Conservation (phyloP, 1,140 invertebrate species). For the Pseudomyrmex flavicornis region DNA sequence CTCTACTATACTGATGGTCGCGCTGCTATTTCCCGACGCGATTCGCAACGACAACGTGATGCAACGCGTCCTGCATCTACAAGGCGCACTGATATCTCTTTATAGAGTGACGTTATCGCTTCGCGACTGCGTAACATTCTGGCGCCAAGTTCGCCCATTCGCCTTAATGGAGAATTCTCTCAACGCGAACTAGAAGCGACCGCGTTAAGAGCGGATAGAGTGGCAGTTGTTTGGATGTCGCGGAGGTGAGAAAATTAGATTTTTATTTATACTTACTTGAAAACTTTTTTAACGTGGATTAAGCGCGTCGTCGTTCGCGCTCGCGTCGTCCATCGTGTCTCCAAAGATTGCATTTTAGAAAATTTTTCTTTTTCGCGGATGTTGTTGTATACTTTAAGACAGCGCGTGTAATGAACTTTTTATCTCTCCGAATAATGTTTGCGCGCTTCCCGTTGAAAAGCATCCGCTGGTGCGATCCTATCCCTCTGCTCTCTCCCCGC, state of each 20-base stretch:
- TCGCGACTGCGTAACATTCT: not conserved
- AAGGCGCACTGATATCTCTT: not conserved
- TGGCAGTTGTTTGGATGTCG: not conserved
- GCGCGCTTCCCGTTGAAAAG: conserved; percentile 18
- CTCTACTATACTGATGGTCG: too few relatives aligned
- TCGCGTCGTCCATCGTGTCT: not conserved
- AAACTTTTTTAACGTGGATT: not conserved
- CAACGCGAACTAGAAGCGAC: not conserved
- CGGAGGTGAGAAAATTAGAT: not conserved
- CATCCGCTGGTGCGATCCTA: not conserved
- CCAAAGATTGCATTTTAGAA: conserved; percentile 1
- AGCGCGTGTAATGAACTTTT: conserved; percentile 31
- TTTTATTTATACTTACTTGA: not conserved
- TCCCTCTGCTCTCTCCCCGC: not conserved
- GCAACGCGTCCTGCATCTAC: not conserved
- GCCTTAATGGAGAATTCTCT: not conserved
- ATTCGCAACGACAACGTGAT: not conserved
- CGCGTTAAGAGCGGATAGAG: not conserved
- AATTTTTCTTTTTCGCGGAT: not conserved
- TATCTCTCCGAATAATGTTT: conserved; percentile 43
- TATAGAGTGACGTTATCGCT: too few relatives aligned
- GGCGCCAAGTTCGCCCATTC: too few relatives aligned
- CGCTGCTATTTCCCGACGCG: not conserved
- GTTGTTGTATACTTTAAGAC: conserved; percentile 1
- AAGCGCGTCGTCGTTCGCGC: not conserved